Percentiles rank a stretch among this genome's conserved stretches.
These are phyloP conservation scores for Cynoglossus semilaevis DNA, from an alignment of 2,113 vertebrate genomes.

Conservation along the genomic window DNA sequence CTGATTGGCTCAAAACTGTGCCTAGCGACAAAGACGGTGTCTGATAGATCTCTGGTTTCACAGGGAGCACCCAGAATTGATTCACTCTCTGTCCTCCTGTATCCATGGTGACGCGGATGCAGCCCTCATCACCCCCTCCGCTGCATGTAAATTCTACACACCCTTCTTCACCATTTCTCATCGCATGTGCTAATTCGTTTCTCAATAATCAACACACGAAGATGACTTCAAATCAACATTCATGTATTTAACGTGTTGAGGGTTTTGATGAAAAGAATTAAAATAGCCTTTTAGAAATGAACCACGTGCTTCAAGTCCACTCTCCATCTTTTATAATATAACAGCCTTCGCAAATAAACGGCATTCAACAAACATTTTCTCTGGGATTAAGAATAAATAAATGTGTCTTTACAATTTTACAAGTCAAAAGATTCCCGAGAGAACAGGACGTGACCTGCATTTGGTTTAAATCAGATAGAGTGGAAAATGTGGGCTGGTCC, in stretches of 20 bases:
- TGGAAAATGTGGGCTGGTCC: conserved; percentile 45
- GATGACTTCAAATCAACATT: no score
- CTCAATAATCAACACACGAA: no score
- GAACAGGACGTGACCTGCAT: conserved; percentile 16
- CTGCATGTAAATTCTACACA: conserved; percentile 21
- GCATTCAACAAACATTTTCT: conserved; percentile 20
- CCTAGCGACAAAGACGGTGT: conserved; percentile 60
- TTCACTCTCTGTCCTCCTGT: conserved; percentile 51
- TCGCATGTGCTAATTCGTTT: no score
- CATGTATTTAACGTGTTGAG: no score
- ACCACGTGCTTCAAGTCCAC: background rate
- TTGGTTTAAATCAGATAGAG: conserved; percentile 15
- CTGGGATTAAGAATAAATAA: conserved; percentile 55
- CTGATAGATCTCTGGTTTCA: conserved; percentile 33
- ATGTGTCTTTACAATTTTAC: conserved; percentile 31
- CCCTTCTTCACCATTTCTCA: conserved; percentile 29
- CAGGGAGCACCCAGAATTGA: conserved; percentile 47
- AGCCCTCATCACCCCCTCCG: conserved; percentile 35
- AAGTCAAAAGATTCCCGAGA: conserved; percentile 30
- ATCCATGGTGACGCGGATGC: conserved; percentile 62
- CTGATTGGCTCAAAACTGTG: conserved; percentile 58
- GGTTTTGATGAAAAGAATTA: no score
- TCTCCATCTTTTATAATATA: background rate
- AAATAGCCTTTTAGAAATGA: background rate
- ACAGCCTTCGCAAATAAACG: background rate